These are phyloP conservation scores for Pollenia griseotomentosa DNA, from an alignment of 2,888 invertebrate genomes.

Conservation along the genomic window DNA sequence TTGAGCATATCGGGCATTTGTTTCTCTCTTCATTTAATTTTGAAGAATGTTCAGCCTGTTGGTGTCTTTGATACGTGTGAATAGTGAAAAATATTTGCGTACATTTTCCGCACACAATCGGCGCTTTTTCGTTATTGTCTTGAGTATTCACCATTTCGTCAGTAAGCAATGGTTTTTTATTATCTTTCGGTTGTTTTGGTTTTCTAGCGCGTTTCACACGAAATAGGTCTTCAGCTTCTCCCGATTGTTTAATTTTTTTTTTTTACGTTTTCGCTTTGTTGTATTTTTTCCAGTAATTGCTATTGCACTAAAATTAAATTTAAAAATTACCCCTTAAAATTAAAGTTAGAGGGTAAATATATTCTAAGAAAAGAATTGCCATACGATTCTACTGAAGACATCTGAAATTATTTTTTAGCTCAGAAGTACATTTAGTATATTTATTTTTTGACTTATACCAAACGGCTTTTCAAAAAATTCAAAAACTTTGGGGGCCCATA, in stretches of 20 bases:
- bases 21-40: slow-evolving; percentile 30
- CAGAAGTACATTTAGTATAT: too few relatives aligned
- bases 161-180: neutral
- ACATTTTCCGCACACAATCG: slow-evolving; percentile 58
- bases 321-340: too few relatives aligned
- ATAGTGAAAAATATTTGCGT: slow-evolving; percentile 48
- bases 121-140: slow-evolving; percentile 8
- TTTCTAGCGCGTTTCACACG: slow-evolving; percentile 4
- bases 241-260: slow-evolving; percentile 31
- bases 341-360: too few relatives aligned
- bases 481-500: too few relatives aligned
- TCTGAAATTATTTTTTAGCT: too few relatives aligned
- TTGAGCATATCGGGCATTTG: slow-evolving; percentile 61
- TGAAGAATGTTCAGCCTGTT: slow-evolving; percentile 52
- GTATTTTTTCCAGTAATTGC: slow-evolving; percentile 34
- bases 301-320: slow-evolving; percentile 56
- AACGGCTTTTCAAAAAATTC: too few relatives aligned
- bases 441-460: too few relatives aligned
- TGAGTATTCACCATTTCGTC: neutral
- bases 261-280: slow-evolving; percentile 29
- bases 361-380: too few relatives aligned
- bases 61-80: slow-evolving; percentile 56
- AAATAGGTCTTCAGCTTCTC: neutral
- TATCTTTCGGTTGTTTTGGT: slow-evolving; percentile 22
- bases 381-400: too few relatives aligned